Conservation (phyloP, 2,113 vertebrate genomes). For the Zosterops pallidus region DNA sequence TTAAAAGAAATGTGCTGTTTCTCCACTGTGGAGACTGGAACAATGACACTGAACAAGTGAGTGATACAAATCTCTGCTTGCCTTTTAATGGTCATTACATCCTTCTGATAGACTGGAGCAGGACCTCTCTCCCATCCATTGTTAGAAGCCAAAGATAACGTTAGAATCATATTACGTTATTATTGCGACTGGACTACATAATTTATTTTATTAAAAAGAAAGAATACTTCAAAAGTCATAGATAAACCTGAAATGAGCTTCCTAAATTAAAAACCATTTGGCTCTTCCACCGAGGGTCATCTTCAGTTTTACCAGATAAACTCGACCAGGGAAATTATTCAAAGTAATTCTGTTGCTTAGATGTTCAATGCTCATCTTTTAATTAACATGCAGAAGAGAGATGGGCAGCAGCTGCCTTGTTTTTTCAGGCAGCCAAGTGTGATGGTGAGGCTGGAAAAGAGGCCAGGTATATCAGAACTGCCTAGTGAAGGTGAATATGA, state of each 20-base stretch:
- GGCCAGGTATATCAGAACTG: neutral
- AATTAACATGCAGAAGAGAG: neutral
- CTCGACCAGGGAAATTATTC: neutral
- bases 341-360: neutral
- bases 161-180: neutral
- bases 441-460: neutral
- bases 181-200: neutral
- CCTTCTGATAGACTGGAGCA: neutral
- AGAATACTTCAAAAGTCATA: neutral
- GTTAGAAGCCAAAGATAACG: neutral
- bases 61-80: constrained; percentile 29
- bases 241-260: neutral
- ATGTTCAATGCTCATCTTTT: neutral
- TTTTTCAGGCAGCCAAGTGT: neutral
- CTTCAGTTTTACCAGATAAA: neutral
- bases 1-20: constrained; percentile 65
- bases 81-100: constrained; percentile 32
- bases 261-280: neutral
- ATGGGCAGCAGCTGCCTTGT: neutral
- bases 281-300: neutral
- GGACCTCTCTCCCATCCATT: neutral
- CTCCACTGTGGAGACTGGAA: neutral
- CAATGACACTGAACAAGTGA: neutral
- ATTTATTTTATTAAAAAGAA: neutral
- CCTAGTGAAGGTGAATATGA: neutral